Percentiles rank a stretch among this genome's conserved stretches.
Evolutionary conservation across 2,113 vertebrate species (phyloP).

Genomic region (Zosterops lateralis): DNA sequence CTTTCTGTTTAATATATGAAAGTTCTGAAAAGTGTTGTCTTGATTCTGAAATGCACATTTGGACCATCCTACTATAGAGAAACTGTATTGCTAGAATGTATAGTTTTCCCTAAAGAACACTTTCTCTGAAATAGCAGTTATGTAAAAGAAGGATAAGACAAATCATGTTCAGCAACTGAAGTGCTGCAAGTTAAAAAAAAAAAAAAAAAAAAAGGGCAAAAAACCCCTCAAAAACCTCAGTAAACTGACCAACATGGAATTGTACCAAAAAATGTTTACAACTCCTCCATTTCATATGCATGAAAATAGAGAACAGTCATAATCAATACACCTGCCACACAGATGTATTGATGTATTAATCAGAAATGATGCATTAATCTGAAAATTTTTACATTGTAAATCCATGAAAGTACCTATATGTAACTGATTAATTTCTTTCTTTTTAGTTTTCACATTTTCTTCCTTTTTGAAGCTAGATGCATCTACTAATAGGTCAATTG

Average conservation of each 20-base stretch:
- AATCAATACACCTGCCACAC: not conserved
- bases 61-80: not conserved
- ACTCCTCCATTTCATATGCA: not conserved
- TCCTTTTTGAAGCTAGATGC: not conserved
- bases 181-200: not conserved
- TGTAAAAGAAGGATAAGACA: not conserved
- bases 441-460: not conserved
- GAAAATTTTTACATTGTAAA: not conserved
- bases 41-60: not conserved
- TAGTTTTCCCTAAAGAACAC: not conserved
- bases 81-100: not conserved
- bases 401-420: not conserved
- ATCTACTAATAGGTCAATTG: not conserved
- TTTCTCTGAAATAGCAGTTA: not conserved
- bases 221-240: rapidly evolving
- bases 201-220: not conserved
- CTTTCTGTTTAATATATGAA: not conserved
- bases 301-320: not conserved
- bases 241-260: not conserved
- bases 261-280: not conserved
- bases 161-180: not conserved
- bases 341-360: not conserved
- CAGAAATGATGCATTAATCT: not conserved
- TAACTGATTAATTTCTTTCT: not conserved
- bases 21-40: not conserved